Base-by-base conservation (phyloP, 2,113 vertebrate genomes). In the Microcebus lehilahytsara region DNA sequence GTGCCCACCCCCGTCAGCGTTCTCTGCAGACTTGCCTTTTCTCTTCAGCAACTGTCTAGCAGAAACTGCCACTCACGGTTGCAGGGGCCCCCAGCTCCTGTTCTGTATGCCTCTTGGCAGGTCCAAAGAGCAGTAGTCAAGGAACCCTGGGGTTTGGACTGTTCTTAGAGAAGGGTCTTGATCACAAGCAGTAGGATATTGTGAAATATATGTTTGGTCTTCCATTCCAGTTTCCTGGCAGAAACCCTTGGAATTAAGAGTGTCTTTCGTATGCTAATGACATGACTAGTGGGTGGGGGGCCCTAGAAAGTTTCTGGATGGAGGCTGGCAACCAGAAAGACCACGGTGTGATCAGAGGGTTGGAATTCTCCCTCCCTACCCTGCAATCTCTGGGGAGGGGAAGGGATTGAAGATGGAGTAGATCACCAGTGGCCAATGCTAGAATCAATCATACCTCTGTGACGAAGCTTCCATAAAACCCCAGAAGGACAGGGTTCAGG, bases 61-160 rank as follows among this genome's bases (percentile, higher is more conserved):
- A 72, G 81, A 79, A 77, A 60, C n/a, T 4, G 16, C 27, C 8
- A 13, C n/a, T 72, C 22, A 16, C 0, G 20, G 51, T 58, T 30
- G 23, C 14, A 56, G 37, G 19, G 23, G 0, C 34, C 27, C 22
- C 49, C 64, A 12, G 16, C 42, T 34, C 40, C 77, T 37, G 9
- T 30, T 85, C 17, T 75, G 2, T 19, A 4, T 1, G 9, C 22
- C 9, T 17, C 30, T 17, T 14, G 32, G 0, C 11, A 32, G 56
- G 81, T 60, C 71, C 81, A 20, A 5, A 1, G 6, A 27, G 51
- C 22, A 16, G 11, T 20, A 17, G 34, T 9, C 19, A 4, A 25
- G 16, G 46, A 9, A 6, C 19, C 14, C 79, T 81, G 16, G 49
- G 3, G 0, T 37, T 46, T 64, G 30, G 37, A 40, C n/a, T 42